phyloP scores from a whole-genome alignment of 2,888 invertebrate genomes.

The Dascillus cervinus region DNA sequence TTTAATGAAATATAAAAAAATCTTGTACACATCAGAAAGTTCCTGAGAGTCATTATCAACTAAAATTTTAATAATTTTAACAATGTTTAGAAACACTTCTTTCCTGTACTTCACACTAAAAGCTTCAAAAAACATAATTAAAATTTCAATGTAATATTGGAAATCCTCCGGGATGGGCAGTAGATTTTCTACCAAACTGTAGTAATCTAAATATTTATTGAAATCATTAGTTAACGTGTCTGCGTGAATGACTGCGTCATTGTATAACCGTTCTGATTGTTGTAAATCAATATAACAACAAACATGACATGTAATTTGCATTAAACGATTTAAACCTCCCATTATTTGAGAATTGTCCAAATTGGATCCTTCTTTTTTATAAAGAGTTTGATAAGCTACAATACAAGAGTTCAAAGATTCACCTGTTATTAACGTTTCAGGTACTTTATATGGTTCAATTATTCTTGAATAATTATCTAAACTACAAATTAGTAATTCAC shows the following conservation, averaged over 20 bases:
- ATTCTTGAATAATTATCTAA: constrained; percentile 48
- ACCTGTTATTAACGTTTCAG: constrained; percentile 17
- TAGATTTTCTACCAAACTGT: constrained; percentile 24
- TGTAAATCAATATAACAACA: constrained; percentile 17
- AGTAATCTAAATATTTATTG: constrained; percentile 23
- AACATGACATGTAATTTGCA: constrained; percentile 28
- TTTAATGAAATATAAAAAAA: constrained; percentile 27
- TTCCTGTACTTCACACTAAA: constrained; percentile 21
- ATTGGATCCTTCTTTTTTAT: constrained; percentile 21
- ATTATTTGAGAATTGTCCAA: constrained; percentile 23
- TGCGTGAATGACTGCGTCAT: constrained; percentile 11
- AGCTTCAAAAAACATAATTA: constrained; percentile 25
- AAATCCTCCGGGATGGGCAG: constrained; percentile 26
- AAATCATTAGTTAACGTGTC: constrained; percentile 20
- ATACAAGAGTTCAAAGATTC: constrained; percentile 21
- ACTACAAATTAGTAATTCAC: constrained; percentile 49
- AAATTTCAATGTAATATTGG: constrained; percentile 25
- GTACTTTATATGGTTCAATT: constrained; percentile 23
- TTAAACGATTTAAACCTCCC: constrained; percentile 20
- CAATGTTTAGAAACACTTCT: constrained; percentile 21
- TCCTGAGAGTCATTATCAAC: too few species aligned
- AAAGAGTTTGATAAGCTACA: constrained; percentile 21
- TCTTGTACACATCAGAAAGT: too few species aligned
- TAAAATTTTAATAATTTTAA: constrained; percentile 22
- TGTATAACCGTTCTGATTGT: constrained; percentile 5